Conservation (phyloP, 2,113 vertebrate genomes). For the Gymnorhina tibicen region DNA sequence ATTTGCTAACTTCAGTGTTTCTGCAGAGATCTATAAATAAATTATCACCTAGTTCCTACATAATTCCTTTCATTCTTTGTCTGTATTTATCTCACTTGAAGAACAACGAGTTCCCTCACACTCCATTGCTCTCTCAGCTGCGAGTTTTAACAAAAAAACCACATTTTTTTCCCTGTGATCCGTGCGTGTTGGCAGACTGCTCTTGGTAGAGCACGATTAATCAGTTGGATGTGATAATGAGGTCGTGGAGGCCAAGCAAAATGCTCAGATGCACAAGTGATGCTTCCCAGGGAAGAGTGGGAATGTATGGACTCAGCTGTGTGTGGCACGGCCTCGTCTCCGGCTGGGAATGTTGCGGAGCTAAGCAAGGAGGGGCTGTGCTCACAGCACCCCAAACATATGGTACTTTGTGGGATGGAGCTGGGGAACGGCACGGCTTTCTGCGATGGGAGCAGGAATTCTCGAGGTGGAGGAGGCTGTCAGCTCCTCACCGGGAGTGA, state of each 20-base stretch:
- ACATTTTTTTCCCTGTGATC: not conserved
- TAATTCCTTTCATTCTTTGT: constrained; percentile 30
- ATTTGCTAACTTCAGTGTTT: constrained; percentile 52
- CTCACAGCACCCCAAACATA: not conserved
- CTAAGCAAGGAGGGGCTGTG: not conserved
- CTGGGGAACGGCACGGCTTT: not conserved
- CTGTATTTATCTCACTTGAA: constrained; percentile 37
- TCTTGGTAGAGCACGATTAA: not conserved
- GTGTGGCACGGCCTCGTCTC: not conserved
- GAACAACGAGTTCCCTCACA: constrained; percentile 25
- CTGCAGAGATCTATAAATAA: constrained; percentile 63
- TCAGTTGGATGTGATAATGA: not conserved
- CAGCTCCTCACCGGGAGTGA: accelerated
- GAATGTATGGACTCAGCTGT: not conserved
- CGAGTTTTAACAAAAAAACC: not conserved
- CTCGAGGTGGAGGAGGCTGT: not conserved
- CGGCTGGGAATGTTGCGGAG: not conserved
- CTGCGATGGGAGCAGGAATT: not conserved
- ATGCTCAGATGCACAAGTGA: not conserved
- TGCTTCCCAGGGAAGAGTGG: not conserved
- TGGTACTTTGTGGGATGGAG: not conserved
- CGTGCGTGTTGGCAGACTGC: not conserved
- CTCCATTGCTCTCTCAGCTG: constrained; percentile 5
- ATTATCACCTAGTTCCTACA: constrained; percentile 52
- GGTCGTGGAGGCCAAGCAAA: not conserved